A percentile compares a stretch with the other conserved stretches of the same genome.
phyloP scores from a whole-genome alignment of 2,113 vertebrate species.

The Ammodytes marinus region DNA sequence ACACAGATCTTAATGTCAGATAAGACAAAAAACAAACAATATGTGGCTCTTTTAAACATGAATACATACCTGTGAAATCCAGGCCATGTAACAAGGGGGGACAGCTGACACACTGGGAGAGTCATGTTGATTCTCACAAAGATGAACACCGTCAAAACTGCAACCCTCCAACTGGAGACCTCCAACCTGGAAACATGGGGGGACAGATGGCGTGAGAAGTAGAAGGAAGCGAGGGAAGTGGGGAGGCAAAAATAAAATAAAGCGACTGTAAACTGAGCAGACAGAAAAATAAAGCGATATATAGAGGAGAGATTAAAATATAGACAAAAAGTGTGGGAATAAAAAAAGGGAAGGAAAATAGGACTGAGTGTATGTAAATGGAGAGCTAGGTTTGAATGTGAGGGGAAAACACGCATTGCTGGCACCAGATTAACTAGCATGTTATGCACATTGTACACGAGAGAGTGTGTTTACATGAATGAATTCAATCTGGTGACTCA shows the following conservation, averaged over 20 bases:
- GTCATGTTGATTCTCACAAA: slow-evolving; percentile 94
- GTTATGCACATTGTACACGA: slow-evolving; percentile 22
- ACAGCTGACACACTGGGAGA: slow-evolving; percentile 95
- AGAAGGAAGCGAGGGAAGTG: too few species aligned
- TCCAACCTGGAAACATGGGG: slow-evolving; percentile 84
- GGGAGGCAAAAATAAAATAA: background rate
- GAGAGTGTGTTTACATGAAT: slow-evolving; percentile 27
- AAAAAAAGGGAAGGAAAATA: background rate
- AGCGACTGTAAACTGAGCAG: background rate
- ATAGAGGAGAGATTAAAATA: background rate
- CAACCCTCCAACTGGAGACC: slow-evolving; percentile 96
- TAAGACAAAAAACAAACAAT: background rate
- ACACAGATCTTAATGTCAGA: background rate
- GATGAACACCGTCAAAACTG: slow-evolving; percentile 92
- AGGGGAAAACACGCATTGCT: background rate
- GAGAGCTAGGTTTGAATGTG: background rate
- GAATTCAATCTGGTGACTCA: slow-evolving; percentile 57
- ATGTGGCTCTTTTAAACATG: slow-evolving; percentile 7
- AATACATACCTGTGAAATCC: slow-evolving; percentile 88
- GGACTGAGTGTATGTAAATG: background rate
- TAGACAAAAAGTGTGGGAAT: background rate
- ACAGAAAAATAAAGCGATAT: background rate
- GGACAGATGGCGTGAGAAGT: background rate
- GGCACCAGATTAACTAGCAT: slow-evolving; percentile 20
- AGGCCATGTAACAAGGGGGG: slow-evolving; percentile 94